Evolutionary conservation across 1,140 invertebrate species (phyloP), one percentile per base, ranked within the genome.

Genomic region (Asbolus verrucosus): DNA sequence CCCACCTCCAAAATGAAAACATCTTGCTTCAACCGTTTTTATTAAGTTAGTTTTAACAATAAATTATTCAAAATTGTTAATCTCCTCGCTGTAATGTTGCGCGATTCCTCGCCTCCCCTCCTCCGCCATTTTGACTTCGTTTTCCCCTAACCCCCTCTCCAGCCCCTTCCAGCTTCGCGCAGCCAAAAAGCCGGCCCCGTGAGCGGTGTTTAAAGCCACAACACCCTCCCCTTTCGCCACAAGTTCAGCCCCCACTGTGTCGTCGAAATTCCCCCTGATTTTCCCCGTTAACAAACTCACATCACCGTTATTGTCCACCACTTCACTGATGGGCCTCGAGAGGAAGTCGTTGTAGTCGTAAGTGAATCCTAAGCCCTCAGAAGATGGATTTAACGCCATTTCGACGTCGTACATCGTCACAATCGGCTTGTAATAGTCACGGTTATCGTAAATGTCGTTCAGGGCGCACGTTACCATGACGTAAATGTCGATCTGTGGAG

Each of bases 361-460:
- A 67, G 73, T 65, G 50, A 79, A 79, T 6, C 77, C 33, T 11
- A 69, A 8, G n/a, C 65, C 41, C 15, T 69, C 27, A 11, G 65
- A 16, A 24, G 70, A 84, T 78, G 74, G 82, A 84, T 92, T 93
- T 36, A 95, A 86, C 1, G 96, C 96, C 24, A 97, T 83, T 84
- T 98, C 96, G 31, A 97, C 84, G 83, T 98, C 96, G 83, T 89
- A 96, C 1, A 95, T 92, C n/a, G 94, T 95, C 0, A 96, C 88
- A 43, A 98, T 88, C 2, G 96, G 95, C 76, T 92, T 92, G 65
- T 93, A 92, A 80, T 94, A 96, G 30, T 97, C 94, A 76, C 90
- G 89, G 38, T 88, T 91, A 77, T 94, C 91, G 72, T 94, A 90
- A 39, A 96, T 82, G 69, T 90, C 88, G 81, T 92, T 95, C 81